phyloP scores from a whole-genome alignment of 2,113 vertebrate genomes.

The Glaucomys volans region DNA sequence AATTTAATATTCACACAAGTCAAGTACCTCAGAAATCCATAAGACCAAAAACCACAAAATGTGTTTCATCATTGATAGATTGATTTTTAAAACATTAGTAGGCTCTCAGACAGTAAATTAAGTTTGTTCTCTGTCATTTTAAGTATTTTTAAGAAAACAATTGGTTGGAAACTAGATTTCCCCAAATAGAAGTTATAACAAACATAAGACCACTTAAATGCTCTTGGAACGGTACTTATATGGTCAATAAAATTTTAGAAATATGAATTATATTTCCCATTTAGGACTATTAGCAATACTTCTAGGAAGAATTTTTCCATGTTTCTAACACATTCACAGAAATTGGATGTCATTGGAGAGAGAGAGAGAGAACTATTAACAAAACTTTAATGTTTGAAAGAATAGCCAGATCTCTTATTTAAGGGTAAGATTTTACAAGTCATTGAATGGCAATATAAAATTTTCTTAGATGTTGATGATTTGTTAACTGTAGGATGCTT shows the following conservation, averaged over 20 bases:
- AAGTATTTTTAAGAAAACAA: neutral
- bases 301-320: neutral
- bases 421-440: neutral
- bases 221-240: neutral
- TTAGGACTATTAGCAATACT: neutral
- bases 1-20: neutral
- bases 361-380: neutral
- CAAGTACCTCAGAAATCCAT: neutral
- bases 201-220: neutral
- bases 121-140: neutral
- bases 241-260: neutral
- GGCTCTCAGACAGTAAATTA: neutral
- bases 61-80: neutral
- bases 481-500: neutral
- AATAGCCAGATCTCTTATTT: neutral
- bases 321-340: neutral
- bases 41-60: neutral
- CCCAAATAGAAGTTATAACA: neutral
- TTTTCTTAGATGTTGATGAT: neutral
- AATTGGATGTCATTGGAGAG: neutral
- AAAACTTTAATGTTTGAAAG: constrained; percentile 7
- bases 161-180: neutral
- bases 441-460: neutral
- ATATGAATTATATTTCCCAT: neutral
- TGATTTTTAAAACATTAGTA: neutral